phyloP scores from a whole-genome alignment of 92 coral and sea anemone species.

The Zoanthus gigantus region DNA sequence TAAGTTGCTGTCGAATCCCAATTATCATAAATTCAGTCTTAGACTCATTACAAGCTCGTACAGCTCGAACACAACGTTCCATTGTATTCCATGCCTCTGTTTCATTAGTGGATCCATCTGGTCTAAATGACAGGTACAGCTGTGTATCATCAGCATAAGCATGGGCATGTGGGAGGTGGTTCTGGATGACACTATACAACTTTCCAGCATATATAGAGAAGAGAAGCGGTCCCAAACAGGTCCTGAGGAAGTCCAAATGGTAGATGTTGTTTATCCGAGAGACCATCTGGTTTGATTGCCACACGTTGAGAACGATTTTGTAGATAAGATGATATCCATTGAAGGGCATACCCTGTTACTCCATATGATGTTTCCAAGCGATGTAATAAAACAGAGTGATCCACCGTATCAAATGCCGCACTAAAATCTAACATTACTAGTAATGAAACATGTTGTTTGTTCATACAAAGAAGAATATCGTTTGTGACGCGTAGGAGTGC shows the following conservation, averaged over 20 bases:
- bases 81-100: too few species aligned
- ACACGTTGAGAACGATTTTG: neutral
- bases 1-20: too few species aligned
- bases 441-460: neutral
- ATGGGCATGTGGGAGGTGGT: too few species aligned
- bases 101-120: too few species aligned
- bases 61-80: too few species aligned
- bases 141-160: too few species aligned
- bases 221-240: neutral
- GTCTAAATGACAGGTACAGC: too few species aligned
- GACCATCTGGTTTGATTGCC: conserved; percentile 7
- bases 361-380: conserved; percentile 2
- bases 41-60: too few species aligned
- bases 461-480: conserved; percentile 11
- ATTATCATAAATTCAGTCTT: too few species aligned
- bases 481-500: neutral
- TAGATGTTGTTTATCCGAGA: neutral
- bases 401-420: too few species aligned
- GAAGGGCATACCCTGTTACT: conserved; percentile 10
- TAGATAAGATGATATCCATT: conserved; percentile 10
- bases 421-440: neutral
- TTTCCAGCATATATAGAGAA: too few species aligned
- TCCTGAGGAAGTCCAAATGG: neutral
- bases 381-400: neutral
- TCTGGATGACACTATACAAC: too few species aligned